phyloP scores from a whole-genome alignment of 2,113 vertebrate species.

The Chloropsis cyanopogon region DNA sequence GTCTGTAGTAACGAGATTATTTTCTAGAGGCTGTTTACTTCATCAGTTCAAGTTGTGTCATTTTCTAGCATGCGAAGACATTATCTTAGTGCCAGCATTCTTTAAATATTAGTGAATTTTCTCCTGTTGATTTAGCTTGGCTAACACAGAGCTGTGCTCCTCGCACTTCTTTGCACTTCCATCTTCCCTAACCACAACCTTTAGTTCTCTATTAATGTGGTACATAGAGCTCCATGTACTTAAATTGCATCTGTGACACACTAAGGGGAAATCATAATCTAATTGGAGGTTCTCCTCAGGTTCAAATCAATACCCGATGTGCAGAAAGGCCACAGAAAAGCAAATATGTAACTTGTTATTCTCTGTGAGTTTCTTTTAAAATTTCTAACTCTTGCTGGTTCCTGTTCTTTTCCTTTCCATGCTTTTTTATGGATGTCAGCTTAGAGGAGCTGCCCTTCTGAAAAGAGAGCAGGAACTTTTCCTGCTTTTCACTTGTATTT shows the following conservation, averaged over 20 bases:
- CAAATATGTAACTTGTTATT: neutral
- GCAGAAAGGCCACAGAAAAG: neutral
- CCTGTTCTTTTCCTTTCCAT: neutral
- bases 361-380: neutral
- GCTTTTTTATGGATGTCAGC: neutral
- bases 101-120: neutral
- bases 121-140: neutral
- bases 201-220: neutral
- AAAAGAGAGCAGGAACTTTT: neutral
- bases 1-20: neutral
- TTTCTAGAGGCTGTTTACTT: neutral
- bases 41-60: neutral
- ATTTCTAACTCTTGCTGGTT: neutral
- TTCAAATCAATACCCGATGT: conserved; percentile 10
- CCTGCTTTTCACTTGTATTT: neutral
- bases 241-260: conserved; percentile 1
- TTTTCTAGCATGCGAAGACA: neutral
- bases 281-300: neutral
- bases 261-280: neutral
- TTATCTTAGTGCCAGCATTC: neutral
- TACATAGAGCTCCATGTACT: neutral
- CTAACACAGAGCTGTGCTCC: neutral
- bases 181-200: neutral
- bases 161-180: neutral
- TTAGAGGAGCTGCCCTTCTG: neutral